Base-by-base conservation (phyloP, 2,888 invertebrate genomes). In the Euclidia mi region DNA sequence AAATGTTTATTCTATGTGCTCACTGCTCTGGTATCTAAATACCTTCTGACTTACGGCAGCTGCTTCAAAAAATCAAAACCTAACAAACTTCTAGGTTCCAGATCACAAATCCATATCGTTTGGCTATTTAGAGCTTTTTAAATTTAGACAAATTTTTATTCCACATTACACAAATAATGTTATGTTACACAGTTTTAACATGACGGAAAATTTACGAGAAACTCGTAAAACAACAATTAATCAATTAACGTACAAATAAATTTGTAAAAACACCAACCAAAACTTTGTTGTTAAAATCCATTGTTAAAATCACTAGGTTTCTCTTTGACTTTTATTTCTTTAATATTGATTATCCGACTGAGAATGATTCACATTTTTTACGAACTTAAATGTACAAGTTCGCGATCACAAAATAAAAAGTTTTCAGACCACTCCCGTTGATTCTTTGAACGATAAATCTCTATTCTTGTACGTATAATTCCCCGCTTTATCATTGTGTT, bases 341-440 rank as follows among this genome's bases (percentile, higher is more conserved):
- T 88, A 87, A 91, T 89, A 92, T 91, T 91, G 91, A 92, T 90
- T 90, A 85, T 81, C 82, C 82, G 81, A 84, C 84, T 85, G 82
- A 72, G 85, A 89, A 85, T 89, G 90, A 92, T 88, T 89, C 89
- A 83, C 86, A 84, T 89, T 90, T 89, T 91, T 89, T 81, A 25
- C 83, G 81, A 87, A 87, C 87, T 85, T 87, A 89, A 91, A 92
- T 92, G 91, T 89, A 91, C 86, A 92, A 92, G 92, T 82, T 81
- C 83, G 84, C 83, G 87, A 89, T 90, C 88, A 84, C 85, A 87
- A 90, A 91, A 91, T 88, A 87, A 89, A 92, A 91, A 89, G 89
- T 87, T 85, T 79, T 77, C 80, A 78, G 82, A 87, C 81, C 83
- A 84, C 87, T 89, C 85, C 84, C 81, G 76, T 77, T 89, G 88